These are phyloP conservation scores for Hirudo medicinalis DNA, from an alignment of 1,140 invertebrate species.

Conservation along the genomic window DNA sequence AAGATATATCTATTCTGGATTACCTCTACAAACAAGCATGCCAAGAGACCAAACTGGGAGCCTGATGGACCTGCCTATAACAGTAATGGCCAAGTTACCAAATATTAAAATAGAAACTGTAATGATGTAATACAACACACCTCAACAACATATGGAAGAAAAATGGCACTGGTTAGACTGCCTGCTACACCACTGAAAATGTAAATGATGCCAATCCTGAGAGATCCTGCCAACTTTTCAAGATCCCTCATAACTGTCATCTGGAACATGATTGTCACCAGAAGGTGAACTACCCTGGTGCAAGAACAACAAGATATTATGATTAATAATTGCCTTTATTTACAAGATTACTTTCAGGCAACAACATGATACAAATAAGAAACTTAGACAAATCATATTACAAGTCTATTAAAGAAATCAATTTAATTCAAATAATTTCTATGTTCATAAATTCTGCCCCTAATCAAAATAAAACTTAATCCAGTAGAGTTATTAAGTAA, in stretches of 20 bases:
- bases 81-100: background rate
- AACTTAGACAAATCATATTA: no score
- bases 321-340: no score
- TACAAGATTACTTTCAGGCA: no score
- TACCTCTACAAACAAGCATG: slow-evolving; percentile 82
- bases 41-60: slow-evolving; percentile 79
- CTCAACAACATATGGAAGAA: slow-evolving; percentile 95
- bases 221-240: slow-evolving; percentile 79
- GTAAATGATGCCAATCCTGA: slow-evolving; percentile 84
- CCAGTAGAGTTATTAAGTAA: no score
- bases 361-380: no score
- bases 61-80: slow-evolving; percentile 79
- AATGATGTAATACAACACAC: slow-evolving; percentile 45
- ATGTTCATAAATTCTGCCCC: no score
- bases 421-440: no score
- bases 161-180: slow-evolving; percentile 88
- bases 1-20: slow-evolving; percentile 43
- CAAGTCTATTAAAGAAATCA: no score
- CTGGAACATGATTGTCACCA: slow-evolving; percentile 76
- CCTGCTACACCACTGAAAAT: slow-evolving; percentile 83
- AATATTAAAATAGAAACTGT: background rate
- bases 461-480: no score
- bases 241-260: slow-evolving; percentile 85
- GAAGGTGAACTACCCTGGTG: slow-evolving; percentile 68
- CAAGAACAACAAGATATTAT: background rate